Evolutionary conservation across 2,888 invertebrate species (phyloP).

Genomic region (Pelosia muscerda): DNA sequence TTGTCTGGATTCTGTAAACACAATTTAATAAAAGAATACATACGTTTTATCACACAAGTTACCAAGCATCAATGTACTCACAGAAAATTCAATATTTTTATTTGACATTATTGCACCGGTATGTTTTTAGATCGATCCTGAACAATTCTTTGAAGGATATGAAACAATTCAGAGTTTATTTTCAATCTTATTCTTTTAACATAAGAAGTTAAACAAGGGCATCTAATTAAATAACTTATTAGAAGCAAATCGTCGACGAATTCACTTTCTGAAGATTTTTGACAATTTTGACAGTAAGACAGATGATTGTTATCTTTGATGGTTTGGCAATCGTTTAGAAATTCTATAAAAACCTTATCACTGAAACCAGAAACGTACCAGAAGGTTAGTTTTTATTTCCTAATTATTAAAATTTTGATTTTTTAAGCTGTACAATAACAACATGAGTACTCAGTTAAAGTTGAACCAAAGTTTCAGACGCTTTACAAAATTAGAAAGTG

Average conservation of each 20-base stretch:
- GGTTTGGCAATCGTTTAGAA: slow-evolving; percentile 3
- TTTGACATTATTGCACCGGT: slow-evolving; percentile 49
- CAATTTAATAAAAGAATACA: slow-evolving; percentile 37
- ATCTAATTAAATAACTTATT: slow-evolving; percentile 20
- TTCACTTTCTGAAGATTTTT: slow-evolving; percentile 31
- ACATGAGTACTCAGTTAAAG: background rate
- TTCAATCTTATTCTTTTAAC: background rate
- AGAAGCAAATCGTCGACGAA: slow-evolving; percentile 44
- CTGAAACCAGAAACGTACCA: background rate
- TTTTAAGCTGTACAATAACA: background rate
- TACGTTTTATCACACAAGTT: background rate
- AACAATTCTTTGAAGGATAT: slow-evolving; percentile 10
- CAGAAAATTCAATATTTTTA: slow-evolving; percentile 56
- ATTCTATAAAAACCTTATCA: background rate
- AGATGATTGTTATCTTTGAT: slow-evolving; percentile 18
- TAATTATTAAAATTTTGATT: too few relatives aligned
- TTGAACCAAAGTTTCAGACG: background rate
- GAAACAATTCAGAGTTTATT: background rate
- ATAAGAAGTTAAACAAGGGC: slow-evolving; percentile 15
- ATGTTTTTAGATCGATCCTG: background rate
- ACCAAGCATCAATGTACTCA: slow-evolving; percentile 47
- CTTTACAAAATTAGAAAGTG: background rate
- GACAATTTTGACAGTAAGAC: slow-evolving; percentile 18
- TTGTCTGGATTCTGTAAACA: slow-evolving; percentile 86
- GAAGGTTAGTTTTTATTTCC: too few relatives aligned